Base-by-base conservation (phyloP, 2,888 invertebrate genomes). In the Bellardia pandia region DNA sequence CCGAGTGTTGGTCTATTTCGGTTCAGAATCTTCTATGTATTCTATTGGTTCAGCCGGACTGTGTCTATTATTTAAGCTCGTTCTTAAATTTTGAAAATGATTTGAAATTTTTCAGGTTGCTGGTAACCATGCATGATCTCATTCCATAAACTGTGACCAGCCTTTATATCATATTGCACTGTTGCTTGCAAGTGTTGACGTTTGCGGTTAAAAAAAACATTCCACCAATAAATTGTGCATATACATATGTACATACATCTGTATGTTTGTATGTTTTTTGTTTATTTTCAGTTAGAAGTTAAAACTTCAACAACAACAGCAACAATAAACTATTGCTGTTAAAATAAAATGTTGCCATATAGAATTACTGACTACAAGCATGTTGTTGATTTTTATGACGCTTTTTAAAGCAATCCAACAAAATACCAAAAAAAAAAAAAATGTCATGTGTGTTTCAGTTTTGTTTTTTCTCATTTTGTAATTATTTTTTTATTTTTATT, bases 331-430 rank as follows among this genome's bases (percentile, higher is more conserved):
- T 13, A 62, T 40, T 40, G 23, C 51, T 14, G 64, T 9, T 40
- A 42, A 77, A 64, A 53, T 8, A 53, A 53, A 60, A 40, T 9
- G 9, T 11, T 53, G 9, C 13, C 48, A 9, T 6, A 60, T 68
- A 42, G 45, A 56, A 23, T 51, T 45, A 68, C 74, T 66, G 42
- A 37, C 77, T 58, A 78, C 60, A 66, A 68, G 81, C 48, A 30
- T 83, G 83, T 68, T 76, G 80, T 68, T 86, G 81, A 81, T 77
- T 84, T 86, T 84, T 86, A 85, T 85, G 81, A 79, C 69, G 72
- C 37, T 68, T 74, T 23, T 74, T 66, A 68, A 79, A 85, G 66
- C 74, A 74, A 48, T 78, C 68, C 48, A 74, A 68, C 51, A 64
- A 45, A 68, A 58, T 66, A 7, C 45, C 23, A 33, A 42, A 8